Evolutionary conservation across 2,113 vertebrate species (phyloP).

Genomic region (Gyps fulvus): DNA sequence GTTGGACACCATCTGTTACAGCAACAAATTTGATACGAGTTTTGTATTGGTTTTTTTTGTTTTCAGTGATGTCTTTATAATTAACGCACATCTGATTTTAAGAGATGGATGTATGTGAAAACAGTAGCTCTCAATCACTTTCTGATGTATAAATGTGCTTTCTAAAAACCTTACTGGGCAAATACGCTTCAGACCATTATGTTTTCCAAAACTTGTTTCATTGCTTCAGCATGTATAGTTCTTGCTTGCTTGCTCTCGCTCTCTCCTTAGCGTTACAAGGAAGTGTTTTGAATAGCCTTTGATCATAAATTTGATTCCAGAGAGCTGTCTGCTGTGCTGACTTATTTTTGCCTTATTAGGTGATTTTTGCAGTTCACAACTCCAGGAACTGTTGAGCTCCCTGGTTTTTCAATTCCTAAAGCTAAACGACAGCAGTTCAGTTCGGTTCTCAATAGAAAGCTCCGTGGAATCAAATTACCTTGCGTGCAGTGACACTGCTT

Average conservation of each 20-base stretch:
- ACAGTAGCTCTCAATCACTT: background rate
- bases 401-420: conserved; percentile 27
- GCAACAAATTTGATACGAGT: background rate
- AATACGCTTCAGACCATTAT: background rate
- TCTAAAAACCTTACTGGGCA: background rate
- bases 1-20: background rate
- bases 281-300: conserved; percentile 62
- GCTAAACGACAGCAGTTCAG: background rate
- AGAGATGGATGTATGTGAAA: background rate
- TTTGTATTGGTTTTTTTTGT: background rate
- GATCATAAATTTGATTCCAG: conserved; percentile 63
- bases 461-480: background rate
- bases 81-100: background rate
- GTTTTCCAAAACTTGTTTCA: background rate
- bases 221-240: background rate
- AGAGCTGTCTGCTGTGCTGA: conserved; percentile 54
- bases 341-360: conserved; percentile 69
- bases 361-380: conserved; percentile 52
- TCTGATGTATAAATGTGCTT: background rate
- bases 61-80: background rate
- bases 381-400: conserved; percentile 41
- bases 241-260: background rate
- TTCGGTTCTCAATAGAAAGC: background rate
- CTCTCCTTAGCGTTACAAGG: background rate
- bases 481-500: background rate